Evolutionary conservation across 2,888 invertebrate species (phyloP).

Genomic region (Agrilus cyanescens): DNA sequence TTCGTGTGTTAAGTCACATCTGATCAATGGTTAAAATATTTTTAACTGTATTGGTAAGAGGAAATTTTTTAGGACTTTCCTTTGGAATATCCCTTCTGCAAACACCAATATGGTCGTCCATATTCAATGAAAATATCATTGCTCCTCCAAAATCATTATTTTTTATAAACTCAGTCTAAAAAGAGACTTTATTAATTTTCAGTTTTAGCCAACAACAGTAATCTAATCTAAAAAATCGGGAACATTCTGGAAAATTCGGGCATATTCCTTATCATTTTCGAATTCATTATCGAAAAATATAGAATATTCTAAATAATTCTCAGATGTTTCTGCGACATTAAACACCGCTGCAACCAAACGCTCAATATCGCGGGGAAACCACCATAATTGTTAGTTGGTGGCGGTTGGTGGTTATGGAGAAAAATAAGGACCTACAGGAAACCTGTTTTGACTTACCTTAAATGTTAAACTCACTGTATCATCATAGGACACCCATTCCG

Average conservation of each 20-base stretch:
- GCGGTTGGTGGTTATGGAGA: too few relatives aligned
- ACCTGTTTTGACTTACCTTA: constrained; percentile 51
- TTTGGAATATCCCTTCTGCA: constrained; percentile 33
- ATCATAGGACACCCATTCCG: constrained; percentile 80
- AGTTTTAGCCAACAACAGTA: too few relatives aligned
- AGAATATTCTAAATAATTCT: too few relatives aligned
- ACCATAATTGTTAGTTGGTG: too few relatives aligned
- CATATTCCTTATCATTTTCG: too few relatives aligned
- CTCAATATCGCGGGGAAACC: too few relatives aligned
- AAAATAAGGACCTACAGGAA: too few relatives aligned
- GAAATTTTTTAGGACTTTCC: constrained; percentile 30
- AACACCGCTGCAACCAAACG: too few relatives aligned
- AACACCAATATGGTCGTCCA: constrained; percentile 58
- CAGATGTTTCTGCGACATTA: too few relatives aligned
- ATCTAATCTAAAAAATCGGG: constrained; percentile 1
- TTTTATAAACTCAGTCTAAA: constrained; percentile 41
- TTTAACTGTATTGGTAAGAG: constrained; percentile 23
- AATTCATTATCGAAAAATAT: too few relatives aligned
- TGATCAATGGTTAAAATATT: constrained; percentile 21
- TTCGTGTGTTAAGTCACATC: constrained; percentile 19
- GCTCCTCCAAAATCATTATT: constrained; percentile 59
- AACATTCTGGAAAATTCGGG: too few relatives aligned
- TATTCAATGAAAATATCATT: constrained; percentile 74
- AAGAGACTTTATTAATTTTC: constrained; percentile 5
- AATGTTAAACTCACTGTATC: constrained; percentile 54